These are phyloP conservation scores for Thymelicus sylvestris DNA, from an alignment of 2,888 invertebrate genomes.

Conservation along the genomic window DNA sequence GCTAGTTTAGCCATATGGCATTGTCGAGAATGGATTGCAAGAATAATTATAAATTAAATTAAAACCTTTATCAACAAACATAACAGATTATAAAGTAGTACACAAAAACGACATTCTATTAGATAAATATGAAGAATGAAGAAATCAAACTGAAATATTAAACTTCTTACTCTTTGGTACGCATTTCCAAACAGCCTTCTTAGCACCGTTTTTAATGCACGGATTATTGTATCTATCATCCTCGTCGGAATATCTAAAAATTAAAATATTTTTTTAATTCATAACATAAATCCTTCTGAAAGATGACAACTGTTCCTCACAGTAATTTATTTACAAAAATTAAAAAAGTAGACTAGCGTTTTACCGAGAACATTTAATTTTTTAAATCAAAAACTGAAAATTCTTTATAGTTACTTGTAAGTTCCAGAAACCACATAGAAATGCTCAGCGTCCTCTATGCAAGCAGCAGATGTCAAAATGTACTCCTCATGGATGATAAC, in stretches of 20 bases:
- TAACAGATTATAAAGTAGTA: background rate
- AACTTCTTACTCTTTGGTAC: slow-evolving; percentile 70
- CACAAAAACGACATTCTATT: background rate
- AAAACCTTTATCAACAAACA: too few species aligned
- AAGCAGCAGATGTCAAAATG: slow-evolving; percentile 73
- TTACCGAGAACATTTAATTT: background rate
- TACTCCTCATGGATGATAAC: slow-evolving; percentile 72
- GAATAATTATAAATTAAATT: too few species aligned
- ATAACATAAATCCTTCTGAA: too few species aligned
- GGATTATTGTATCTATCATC: slow-evolving; percentile 67
- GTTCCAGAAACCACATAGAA: slow-evolving; percentile 74
- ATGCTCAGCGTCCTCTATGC: slow-evolving; percentile 71
- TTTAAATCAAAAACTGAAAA: background rate
- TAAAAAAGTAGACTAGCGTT: too few species aligned
- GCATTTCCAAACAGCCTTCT: slow-evolving; percentile 77
- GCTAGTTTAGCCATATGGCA: too few species aligned
- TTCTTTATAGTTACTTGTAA: slow-evolving; percentile 62
- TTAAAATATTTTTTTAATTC: background rate
- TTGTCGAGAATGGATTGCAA: too few species aligned
- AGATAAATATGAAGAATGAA: too few species aligned
- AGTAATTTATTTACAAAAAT: too few species aligned
- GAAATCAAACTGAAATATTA: background rate
- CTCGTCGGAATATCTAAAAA: slow-evolving; percentile 65
- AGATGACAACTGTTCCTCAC: too few species aligned
- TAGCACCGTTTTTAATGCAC: slow-evolving; percentile 74